A percentile compares a stretch with the other conserved stretches of the same genome.
phyloP scores from a whole-genome alignment of 2,113 vertebrate species.

The Speoplatyrhinus poulsoni region DNA sequence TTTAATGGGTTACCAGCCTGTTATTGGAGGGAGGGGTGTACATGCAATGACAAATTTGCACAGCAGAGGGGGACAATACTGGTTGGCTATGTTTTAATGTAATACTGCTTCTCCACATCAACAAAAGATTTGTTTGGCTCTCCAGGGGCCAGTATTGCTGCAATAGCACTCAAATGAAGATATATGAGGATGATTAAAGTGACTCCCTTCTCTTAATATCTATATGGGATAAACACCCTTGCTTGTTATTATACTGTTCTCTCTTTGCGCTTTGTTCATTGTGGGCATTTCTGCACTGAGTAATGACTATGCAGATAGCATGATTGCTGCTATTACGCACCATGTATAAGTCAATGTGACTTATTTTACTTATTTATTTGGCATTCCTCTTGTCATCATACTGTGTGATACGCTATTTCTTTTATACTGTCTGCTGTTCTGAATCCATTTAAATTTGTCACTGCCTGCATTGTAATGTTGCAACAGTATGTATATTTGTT shows the following conservation, averaged over 20 bases:
- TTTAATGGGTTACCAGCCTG: not conserved
- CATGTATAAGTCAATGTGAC: not conserved
- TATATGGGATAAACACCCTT: slow-evolving; percentile 27
- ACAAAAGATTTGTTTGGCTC: not conserved
- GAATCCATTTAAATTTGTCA: slow-evolving; percentile 11
- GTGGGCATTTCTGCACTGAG: slow-evolving; percentile 5
- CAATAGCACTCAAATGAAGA: slow-evolving; percentile 34
- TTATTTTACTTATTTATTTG: not conserved
- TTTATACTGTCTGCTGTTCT: slow-evolving; percentile 14
- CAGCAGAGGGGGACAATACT: not conserved
- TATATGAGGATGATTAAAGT: slow-evolving; percentile 7
- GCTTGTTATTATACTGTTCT: slow-evolving; percentile 25
- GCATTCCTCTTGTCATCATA: not conserved
- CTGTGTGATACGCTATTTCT: slow-evolving; percentile 29
- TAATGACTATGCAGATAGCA: not conserved
- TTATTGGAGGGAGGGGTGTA: not conserved
- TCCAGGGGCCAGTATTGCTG: slow-evolving; percentile 4
- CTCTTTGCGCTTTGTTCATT: slow-evolving; percentile 35
- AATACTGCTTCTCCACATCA: not conserved
- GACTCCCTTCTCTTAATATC: slow-evolving; percentile 12
- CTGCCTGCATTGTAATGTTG: slow-evolving; percentile 21
- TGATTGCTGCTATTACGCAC: not conserved
- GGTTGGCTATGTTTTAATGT: not conserved
- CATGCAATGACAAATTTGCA: not conserved
- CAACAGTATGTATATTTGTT: not conserved